Conservation (phyloP, 1,140 invertebrate genomes). For the Rhizoglyphus robini region DNA sequence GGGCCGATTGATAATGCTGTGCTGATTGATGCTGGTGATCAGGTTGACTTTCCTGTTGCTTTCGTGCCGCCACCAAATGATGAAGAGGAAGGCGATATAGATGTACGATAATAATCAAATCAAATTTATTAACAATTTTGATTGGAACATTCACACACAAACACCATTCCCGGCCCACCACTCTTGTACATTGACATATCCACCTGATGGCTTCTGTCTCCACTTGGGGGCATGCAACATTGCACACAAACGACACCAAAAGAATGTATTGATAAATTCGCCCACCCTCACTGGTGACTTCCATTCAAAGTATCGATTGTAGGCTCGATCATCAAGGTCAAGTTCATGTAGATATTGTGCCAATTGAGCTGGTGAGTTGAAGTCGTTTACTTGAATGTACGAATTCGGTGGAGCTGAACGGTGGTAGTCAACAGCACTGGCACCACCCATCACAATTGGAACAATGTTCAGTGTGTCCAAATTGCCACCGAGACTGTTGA, state of each 20-base stretch:
- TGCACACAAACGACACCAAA: slow-evolving; percentile 86
- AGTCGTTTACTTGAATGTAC: slow-evolving; percentile 86
- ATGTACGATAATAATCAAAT: too few relatives aligned
- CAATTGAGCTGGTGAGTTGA: slow-evolving; percentile 63
- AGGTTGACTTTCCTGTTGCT: too few relatives aligned
- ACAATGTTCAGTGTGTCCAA: slow-evolving; percentile 41
- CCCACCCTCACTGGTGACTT: too few relatives aligned
- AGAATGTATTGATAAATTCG: slow-evolving; percentile 84
- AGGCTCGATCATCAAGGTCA: slow-evolving; percentile 67
- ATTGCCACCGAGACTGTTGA: slow-evolving; percentile 58
- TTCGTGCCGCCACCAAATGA: too few relatives aligned
- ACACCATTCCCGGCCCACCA: too few relatives aligned
- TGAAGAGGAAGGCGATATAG: too few relatives aligned
- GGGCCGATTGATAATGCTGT: too few relatives aligned
- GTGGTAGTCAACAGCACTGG: slow-evolving; percentile 66
- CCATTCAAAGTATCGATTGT: slow-evolving; percentile 82
- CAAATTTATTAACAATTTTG: too few relatives aligned
- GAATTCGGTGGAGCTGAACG: slow-evolving; percentile 70
- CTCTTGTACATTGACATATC: slow-evolving; percentile 39
- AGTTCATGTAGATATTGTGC: slow-evolving; percentile 69
- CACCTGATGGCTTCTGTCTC: slow-evolving; percentile 31
- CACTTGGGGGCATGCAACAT: slow-evolving; percentile 57
- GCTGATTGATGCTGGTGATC: too few relatives aligned
- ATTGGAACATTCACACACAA: too few relatives aligned
- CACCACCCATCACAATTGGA: slow-evolving; percentile 93